These are phyloP conservation scores for Listronotus bonariensis DNA, from an alignment of 1,140 invertebrate genomes.

Conservation along the genomic window DNA sequence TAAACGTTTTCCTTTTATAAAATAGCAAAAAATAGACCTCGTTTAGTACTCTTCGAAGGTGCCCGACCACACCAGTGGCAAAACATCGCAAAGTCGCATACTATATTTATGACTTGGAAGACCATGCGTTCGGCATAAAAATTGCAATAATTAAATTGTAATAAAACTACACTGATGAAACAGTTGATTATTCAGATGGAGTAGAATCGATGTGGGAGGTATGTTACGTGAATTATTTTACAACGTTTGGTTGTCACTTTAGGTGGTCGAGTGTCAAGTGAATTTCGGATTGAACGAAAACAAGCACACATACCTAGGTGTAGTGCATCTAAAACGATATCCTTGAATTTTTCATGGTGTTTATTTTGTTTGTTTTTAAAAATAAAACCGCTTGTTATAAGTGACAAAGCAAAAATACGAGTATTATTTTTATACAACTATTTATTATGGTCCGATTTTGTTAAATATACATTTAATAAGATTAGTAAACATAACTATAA, in stretches of 20 bases:
- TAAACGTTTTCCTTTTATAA: constrained; percentile 32
- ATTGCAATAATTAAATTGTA: constrained; percentile 34
- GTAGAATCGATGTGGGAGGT: constrained; percentile 29
- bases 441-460: too few relatives aligned
- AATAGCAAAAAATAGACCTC: constrained; percentile 35
- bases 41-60: constrained; percentile 31
- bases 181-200: constrained; percentile 28
- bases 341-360: too few relatives aligned
- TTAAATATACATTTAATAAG: too few relatives aligned
- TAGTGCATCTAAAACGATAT: too few relatives aligned
- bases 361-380: too few relatives aligned
- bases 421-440: too few relatives aligned
- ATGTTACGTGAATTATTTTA: constrained; percentile 33
- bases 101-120: constrained; percentile 26
- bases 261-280: constrained; percentile 19
- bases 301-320: too few relatives aligned
- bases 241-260: constrained; percentile 25
- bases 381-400: too few relatives aligned
- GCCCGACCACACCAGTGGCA: constrained; percentile 29
- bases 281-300: too few relatives aligned
- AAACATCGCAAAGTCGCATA: constrained; percentile 32
- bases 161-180: constrained; percentile 33
- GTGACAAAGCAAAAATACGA: too few relatives aligned
- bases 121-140: constrained; percentile 30
- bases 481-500: too few relatives aligned